These are phyloP conservation scores for Acheta domesticus DNA, from an alignment of 2,888 invertebrate genomes.

Conservation along the genomic window DNA sequence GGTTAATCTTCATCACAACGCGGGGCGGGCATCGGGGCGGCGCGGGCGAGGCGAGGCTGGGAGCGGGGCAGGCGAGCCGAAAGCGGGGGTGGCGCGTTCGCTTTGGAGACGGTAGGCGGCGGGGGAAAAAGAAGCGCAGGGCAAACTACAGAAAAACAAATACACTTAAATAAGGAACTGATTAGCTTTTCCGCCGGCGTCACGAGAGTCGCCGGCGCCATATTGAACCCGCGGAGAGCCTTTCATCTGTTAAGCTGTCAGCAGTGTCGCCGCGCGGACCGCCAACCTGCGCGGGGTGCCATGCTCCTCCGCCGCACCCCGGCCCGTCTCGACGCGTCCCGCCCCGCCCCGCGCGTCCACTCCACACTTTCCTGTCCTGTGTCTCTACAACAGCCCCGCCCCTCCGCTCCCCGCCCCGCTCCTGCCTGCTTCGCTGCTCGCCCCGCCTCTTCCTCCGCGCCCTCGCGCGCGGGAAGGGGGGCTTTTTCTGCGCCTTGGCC, in stretches of 20 bases:
- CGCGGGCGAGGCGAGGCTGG: neutral
- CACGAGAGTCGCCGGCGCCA: slow-evolving; percentile 26
- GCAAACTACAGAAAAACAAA: neutral
- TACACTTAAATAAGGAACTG: slow-evolving; percentile 30
- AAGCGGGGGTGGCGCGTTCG: neutral
- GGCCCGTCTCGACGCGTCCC: no score
- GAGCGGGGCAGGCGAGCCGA: neutral
- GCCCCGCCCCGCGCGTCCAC: no score
- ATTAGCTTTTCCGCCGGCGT: slow-evolving; percentile 27
- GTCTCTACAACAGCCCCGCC: no score
- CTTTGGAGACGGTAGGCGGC: neutral
- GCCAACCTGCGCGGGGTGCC: neutral
- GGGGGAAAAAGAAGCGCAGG: slow-evolving; percentile 11
- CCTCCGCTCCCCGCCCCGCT: no score
- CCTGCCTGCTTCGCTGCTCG: no score
- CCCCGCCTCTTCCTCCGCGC: neutral
- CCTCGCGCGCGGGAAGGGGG: neutral
- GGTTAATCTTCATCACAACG: neutral
- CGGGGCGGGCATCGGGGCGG: neutral
- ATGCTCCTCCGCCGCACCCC: no score
- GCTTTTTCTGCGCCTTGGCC: neutral
- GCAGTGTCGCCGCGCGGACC: slow-evolving; percentile 24
- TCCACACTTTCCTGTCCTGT: no score
- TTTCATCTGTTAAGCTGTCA: slow-evolving; percentile 31
- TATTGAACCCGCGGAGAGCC: slow-evolving; percentile 26